A percentile compares a stretch with the other conserved stretches of the same genome.
phyloP scores from a whole-genome alignment of 2,888 invertebrate genomes.

The Phytoseiulus persimilis region DNA sequence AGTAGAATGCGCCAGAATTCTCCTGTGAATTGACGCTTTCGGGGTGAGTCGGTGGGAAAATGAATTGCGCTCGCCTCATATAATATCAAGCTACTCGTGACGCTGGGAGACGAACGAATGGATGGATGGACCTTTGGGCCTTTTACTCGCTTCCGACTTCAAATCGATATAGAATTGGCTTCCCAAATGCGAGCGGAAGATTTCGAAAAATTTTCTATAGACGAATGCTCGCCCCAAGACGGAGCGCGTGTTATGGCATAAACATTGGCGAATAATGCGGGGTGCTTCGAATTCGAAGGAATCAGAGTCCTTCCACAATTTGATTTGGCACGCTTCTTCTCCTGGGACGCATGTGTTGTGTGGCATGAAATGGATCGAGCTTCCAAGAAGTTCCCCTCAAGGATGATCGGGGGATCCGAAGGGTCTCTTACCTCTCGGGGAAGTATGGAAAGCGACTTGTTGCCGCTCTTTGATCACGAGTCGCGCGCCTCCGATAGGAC shows the following conservation, averaged over 20 bases:
- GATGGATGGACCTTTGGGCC: background rate
- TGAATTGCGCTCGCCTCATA: background rate
- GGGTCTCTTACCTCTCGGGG: slow-evolving; percentile 10
- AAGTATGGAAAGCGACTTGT: slow-evolving; percentile 25
- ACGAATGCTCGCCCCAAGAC: background rate
- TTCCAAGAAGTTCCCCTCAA: too few species aligned
- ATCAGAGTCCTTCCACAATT: too few species aligned
- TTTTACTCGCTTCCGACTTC: background rate
- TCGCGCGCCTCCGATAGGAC: slow-evolving; percentile 32
- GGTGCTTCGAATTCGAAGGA: too few species aligned
- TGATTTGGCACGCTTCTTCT: too few species aligned
- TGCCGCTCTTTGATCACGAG: slow-evolving; percentile 28
- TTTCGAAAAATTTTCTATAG: background rate
- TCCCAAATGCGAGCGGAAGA: background rate
- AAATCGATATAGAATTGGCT: background rate
- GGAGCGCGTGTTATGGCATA: too few species aligned
- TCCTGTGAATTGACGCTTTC: slow-evolving; percentile 53
- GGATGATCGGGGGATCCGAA: too few species aligned
- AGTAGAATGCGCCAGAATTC: slow-evolving; percentile 87
- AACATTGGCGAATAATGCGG: too few species aligned
- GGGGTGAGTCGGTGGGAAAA: background rate
- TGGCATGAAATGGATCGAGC: too few species aligned
- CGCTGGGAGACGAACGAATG: background rate
- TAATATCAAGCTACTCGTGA: background rate
- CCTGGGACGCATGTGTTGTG: too few species aligned